Conservation (phyloP, 2,888 invertebrate species). For the Amiota communis region DNA sequence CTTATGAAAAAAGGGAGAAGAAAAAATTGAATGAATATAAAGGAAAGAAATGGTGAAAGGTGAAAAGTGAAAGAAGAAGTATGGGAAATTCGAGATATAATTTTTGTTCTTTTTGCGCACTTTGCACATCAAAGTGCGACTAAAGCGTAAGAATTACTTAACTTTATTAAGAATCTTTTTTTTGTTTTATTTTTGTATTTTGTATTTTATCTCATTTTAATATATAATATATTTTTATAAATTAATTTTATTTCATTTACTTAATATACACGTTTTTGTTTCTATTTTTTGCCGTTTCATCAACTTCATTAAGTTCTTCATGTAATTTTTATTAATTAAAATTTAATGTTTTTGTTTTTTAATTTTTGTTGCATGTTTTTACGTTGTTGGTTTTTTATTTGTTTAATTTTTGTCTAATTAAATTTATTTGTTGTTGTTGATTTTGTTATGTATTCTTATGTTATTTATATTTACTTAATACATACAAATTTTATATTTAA, state of each 20-base stretch:
- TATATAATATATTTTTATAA: constrained; percentile 46
- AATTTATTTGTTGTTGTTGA: constrained; percentile 28
- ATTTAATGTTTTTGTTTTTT: constrained; percentile 12
- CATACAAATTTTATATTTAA: constrained; percentile 7
- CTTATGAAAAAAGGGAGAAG: too few relatives aligned
- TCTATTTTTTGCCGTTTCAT: background rate
- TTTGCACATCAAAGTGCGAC: constrained; percentile 23
- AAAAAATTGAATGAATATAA: background rate
- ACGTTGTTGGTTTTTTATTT: constrained; percentile 40
- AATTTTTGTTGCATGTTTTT: constrained; percentile 56
- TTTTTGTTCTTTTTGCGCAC: constrained; percentile 30
- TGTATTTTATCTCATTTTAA: constrained; percentile 42
- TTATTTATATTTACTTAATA: constrained; percentile 25
- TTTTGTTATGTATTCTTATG: constrained; percentile 34
- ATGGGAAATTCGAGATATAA: constrained; percentile 21
- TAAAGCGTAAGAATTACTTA: constrained; percentile 30
- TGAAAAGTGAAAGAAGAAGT: constrained; percentile 29
- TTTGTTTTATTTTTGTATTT: constrained; percentile 17
- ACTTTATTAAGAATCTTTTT: constrained; percentile 9
- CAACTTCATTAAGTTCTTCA: constrained; percentile 8
- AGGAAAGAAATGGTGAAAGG: constrained; percentile 43
- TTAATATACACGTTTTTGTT: constrained; percentile 51
- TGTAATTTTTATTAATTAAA: background rate
- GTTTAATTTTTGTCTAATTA: constrained; percentile 20
- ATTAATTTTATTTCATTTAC: constrained; percentile 40